Evolutionary conservation across 1,140 invertebrate species (phyloP).

Genomic region (Pachypsylla venusta): DNA sequence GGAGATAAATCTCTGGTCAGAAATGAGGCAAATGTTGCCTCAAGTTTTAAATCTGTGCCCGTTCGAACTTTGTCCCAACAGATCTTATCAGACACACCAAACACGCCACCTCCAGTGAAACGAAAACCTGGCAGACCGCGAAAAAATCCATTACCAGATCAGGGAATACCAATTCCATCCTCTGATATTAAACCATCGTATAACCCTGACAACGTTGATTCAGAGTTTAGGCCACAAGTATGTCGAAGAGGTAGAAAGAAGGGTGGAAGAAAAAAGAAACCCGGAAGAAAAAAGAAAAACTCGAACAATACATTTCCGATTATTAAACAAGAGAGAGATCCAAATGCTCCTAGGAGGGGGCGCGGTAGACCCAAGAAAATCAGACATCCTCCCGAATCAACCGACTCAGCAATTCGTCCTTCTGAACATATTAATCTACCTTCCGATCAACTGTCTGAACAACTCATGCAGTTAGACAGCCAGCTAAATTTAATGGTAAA

Average conservation of each 20-base stretch:
- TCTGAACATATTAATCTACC: background rate
- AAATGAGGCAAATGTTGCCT: background rate
- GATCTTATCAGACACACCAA: background rate
- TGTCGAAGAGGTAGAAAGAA: too few relatives aligned
- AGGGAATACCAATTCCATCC: too few relatives aligned
- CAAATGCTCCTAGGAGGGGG: background rate
- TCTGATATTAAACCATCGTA: too few relatives aligned
- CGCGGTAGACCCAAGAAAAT: background rate
- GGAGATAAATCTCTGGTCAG: background rate
- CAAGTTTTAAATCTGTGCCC: background rate
- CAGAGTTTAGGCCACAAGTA: too few relatives aligned
- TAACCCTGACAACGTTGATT: too few relatives aligned
- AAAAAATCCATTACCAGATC: background rate
- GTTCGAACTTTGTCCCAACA: conserved; percentile 1
- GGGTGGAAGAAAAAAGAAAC: background rate
- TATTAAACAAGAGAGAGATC: background rate
- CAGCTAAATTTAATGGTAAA: background rate
- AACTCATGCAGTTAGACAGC: background rate
- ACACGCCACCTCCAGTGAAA: background rate
- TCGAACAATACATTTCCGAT: background rate
- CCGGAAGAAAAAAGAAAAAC: background rate
- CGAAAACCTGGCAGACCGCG: background rate
- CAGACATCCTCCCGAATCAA: background rate
- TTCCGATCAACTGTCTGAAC: background rate
- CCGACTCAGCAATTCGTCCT: background rate